Conservation (phyloP, 2,888 invertebrate species). For the Boloria selene region DNA sequence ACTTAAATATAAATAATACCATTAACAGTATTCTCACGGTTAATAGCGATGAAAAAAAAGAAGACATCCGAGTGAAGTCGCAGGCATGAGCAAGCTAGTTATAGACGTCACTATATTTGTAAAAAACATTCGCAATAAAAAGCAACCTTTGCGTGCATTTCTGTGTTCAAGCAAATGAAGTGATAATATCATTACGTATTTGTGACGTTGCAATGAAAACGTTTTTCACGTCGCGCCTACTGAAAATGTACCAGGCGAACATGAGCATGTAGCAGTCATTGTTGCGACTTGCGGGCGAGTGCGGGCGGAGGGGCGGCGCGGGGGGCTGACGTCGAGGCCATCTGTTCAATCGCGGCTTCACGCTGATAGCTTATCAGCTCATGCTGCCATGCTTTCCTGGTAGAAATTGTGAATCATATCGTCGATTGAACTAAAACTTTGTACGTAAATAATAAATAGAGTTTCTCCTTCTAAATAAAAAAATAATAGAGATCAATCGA, state of each 20-base stretch:
- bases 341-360: slow-evolving; percentile 56
- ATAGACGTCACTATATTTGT: neutral
- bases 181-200: neutral
- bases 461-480: too few relatives aligned
- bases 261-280: slow-evolving; percentile 65
- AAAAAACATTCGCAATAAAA: neutral
- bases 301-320: slow-evolving; percentile 53
- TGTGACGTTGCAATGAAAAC: slow-evolving; percentile 58
- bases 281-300: slow-evolving; percentile 42
- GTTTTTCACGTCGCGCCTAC: slow-evolving; percentile 60
- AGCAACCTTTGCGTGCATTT: neutral
- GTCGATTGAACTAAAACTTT: slow-evolving; percentile 3
- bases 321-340: slow-evolving; percentile 50
- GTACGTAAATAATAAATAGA: neutral
- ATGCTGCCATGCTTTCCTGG: slow-evolving; percentile 55
- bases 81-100: neutral
- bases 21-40: too few relatives aligned
- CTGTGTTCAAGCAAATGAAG: too few relatives aligned
- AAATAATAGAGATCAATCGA: too few relatives aligned
- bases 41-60: too few relatives aligned
- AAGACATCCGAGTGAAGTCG: too few relatives aligned
- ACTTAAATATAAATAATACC: too few relatives aligned
- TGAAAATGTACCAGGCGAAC: slow-evolving; percentile 78
- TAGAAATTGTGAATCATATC: slow-evolving; percentile 44
- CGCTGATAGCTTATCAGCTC: slow-evolving; percentile 66